Evolutionary conservation across 2,797 vertebrate genomes (phyloP).

Genomic region (Myotis vivesi): DNA sequence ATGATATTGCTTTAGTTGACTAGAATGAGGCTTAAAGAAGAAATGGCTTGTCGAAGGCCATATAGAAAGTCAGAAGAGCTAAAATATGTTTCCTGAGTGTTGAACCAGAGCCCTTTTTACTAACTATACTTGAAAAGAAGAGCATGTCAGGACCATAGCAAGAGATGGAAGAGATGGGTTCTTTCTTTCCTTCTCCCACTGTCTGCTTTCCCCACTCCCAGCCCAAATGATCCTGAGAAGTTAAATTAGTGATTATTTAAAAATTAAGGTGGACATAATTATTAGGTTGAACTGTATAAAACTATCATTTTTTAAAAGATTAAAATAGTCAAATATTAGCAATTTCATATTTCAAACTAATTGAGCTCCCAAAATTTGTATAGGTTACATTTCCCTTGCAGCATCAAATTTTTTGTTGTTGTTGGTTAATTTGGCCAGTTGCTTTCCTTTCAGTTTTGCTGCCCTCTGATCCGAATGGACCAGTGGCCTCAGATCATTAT

Average conservation of each 20-base stretch:
- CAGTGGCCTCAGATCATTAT: constrained; percentile 25
- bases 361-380: background rate
- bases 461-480: background rate
- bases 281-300: background rate
- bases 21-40: constrained; percentile 37
- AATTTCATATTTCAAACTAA: background rate
- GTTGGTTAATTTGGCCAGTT: background rate
- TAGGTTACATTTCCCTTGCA: background rate
- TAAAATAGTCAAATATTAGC: background rate
- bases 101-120: background rate
- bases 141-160: background rate
- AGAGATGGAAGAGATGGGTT: background rate
- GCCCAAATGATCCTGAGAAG: background rate
- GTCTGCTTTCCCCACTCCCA: no score
- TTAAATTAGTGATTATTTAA: background rate
- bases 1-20: background rate
- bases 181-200: background rate
- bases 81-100: background rate
- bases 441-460: constrained; percentile 29
- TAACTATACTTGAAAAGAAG: background rate
- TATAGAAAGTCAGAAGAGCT: background rate
- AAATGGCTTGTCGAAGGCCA: background rate
- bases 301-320: background rate
- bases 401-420: background rate
- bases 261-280: background rate